A percentile compares a stretch with the other conserved stretches of the same genome.
Conservation (phyloP, 2,113 vertebrate species). For the Chinchilla lanigera region DNA sequence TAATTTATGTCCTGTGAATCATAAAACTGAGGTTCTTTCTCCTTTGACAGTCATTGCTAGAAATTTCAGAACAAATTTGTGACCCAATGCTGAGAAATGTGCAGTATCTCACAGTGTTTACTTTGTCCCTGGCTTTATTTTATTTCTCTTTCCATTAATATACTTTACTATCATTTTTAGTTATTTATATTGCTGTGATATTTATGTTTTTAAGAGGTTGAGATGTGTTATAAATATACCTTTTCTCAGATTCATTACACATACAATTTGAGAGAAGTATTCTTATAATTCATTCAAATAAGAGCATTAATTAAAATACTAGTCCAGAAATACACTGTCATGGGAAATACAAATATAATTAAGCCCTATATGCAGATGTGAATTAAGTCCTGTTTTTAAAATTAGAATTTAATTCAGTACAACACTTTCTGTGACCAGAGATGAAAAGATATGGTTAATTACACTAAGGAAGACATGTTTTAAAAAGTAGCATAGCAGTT, state of each 20-base stretch:
- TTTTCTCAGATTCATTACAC: neutral
- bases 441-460: neutral
- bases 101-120: neutral
- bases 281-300: neutral
- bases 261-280: neutral
- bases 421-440: neutral
- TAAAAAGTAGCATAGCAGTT: neutral
- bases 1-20: neutral
- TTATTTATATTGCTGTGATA: neutral
- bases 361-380: neutral
- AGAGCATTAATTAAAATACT: neutral
- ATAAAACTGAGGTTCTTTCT: neutral
- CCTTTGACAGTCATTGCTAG: neutral
- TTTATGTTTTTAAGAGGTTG: neutral
- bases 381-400: neutral
- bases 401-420: neutral
- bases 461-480: neutral
- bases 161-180: neutral
- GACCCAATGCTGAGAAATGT: neutral
- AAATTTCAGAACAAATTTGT: slow-evolving; percentile 22
- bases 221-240: neutral
- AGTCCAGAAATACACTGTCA: neutral
- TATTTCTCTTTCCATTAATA: neutral
- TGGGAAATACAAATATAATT: neutral
- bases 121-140: slow-evolving; percentile 15